Percentiles rank a stretch among this genome's conserved stretches.
Evolutionary conservation across 2,113 vertebrate species (phyloP).

Genomic region (Lophius piscatorius): DNA sequence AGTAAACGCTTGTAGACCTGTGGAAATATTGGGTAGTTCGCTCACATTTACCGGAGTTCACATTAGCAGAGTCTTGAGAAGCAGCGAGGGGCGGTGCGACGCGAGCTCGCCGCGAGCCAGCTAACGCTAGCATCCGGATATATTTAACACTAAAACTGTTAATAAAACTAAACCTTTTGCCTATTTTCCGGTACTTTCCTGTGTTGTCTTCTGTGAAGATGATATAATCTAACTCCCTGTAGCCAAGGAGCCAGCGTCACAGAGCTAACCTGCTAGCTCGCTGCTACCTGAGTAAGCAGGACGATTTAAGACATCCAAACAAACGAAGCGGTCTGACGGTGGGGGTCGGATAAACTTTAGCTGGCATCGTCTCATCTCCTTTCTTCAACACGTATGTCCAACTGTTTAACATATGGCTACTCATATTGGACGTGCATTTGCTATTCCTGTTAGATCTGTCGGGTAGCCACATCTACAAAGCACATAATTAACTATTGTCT

Average conservation of each 20-base stretch:
- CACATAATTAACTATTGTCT: neutral
- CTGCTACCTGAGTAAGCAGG: slow-evolving; percentile 17
- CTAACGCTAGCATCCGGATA: neutral
- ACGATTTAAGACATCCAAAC: slow-evolving; percentile 15
- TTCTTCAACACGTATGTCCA: slow-evolving; percentile 54
- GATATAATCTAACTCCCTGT: neutral
- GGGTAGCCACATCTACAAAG: neutral
- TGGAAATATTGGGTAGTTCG: neutral
- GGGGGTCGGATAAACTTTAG: slow-evolving; percentile 54
- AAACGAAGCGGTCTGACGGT: slow-evolving; percentile 6
- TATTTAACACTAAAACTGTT: neutral
- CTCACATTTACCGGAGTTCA: slow-evolving; percentile 10
- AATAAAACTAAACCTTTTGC: neutral
- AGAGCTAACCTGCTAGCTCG: slow-evolving; percentile 18
- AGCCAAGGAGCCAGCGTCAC: slow-evolving; percentile 41
- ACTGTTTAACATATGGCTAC: neutral
- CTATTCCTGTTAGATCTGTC: slow-evolving; percentile 1
- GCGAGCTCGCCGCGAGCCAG: neutral
- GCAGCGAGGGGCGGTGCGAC: slow-evolving; percentile 41
- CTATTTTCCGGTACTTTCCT: neutral
- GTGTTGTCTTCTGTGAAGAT: neutral
- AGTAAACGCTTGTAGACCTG: slow-evolving; percentile 1
- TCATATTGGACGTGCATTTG: neutral
- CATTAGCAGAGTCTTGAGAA: slow-evolving; percentile 52
- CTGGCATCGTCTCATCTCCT: slow-evolving; percentile 47